Evolutionary conservation across 2,113 vertebrate genomes (phyloP).

Genomic region (Abramis brama): DNA sequence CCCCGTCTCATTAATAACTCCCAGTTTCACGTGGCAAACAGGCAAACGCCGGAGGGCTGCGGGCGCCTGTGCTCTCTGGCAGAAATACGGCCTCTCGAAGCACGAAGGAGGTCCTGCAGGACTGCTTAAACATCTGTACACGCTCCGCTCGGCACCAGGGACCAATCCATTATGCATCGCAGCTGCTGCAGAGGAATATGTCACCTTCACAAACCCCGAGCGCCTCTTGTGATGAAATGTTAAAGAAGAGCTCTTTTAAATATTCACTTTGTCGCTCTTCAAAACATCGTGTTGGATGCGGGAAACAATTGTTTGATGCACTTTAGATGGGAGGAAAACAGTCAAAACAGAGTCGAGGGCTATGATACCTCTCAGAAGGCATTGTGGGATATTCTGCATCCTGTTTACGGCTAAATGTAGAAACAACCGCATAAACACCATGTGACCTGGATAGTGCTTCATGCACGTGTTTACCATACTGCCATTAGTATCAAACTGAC

Average conservation of each 20-base stretch:
- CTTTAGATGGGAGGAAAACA: background rate
- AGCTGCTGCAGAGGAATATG: conserved; percentile 1
- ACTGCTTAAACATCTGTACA: conserved; percentile 29
- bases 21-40: background rate
- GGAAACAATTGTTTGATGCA: background rate
- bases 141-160: background rate
- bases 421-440: background rate
- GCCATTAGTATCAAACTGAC: background rate
- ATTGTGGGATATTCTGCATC: background rate
- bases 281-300: background rate
- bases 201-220: conserved; percentile 16
- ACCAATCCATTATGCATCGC: conserved; percentile 40
- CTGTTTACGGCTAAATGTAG: background rate
- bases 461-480: background rate
- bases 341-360: background rate
- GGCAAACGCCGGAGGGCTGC: background rate
- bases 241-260: conserved; percentile 26
- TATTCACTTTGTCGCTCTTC: background rate
- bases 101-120: background rate
- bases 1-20: background rate
- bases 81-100: background rate
- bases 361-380: background rate
- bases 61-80: background rate
- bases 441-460: background rate
- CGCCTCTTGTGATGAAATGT: background rate